Conservation (phyloP, 2,113 vertebrate species). For the Sinocyclocheilus maitianheensis region DNA sequence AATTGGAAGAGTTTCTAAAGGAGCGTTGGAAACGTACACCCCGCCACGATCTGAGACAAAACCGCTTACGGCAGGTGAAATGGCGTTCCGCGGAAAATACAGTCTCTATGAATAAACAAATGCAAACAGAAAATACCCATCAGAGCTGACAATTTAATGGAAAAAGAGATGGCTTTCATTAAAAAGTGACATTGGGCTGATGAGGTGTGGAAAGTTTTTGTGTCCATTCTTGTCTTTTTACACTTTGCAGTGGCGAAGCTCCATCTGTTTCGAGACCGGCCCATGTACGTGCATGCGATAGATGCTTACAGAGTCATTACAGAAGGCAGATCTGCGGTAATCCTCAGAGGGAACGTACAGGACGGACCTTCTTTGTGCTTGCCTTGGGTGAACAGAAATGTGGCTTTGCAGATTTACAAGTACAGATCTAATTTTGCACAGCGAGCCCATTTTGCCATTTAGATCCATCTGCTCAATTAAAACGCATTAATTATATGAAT, state of each 20-base stretch:
- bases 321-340: constrained; percentile 51
- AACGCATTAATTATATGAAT: constrained; percentile 27
- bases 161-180: constrained; percentile 45
- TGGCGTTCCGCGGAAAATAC: not conserved
- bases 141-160: constrained; percentile 34
- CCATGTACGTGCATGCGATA: constrained; percentile 17
- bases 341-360: constrained; percentile 44
- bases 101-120: constrained; percentile 42
- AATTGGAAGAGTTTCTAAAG: constrained; percentile 37
- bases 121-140: constrained; percentile 47
- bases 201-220: constrained; percentile 41
- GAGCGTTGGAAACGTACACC: not conserved
- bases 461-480: not conserved
- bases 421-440: constrained; percentile 21
- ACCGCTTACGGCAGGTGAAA: constrained; percentile 32
- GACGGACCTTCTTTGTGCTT: constrained; percentile 42
- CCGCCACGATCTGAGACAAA: constrained; percentile 27
- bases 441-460: constrained; percentile 32
- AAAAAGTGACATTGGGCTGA: constrained; percentile 43
- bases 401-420: constrained; percentile 44
- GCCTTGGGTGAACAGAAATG: constrained; percentile 44
- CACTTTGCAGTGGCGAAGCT: constrained; percentile 29
- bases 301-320: constrained; percentile 46
- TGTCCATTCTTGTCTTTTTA: constrained; percentile 42
- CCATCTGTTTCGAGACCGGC: constrained; percentile 29